Conservation (phyloP, 1,140 invertebrate species). For the Drepana arcuata region DNA sequence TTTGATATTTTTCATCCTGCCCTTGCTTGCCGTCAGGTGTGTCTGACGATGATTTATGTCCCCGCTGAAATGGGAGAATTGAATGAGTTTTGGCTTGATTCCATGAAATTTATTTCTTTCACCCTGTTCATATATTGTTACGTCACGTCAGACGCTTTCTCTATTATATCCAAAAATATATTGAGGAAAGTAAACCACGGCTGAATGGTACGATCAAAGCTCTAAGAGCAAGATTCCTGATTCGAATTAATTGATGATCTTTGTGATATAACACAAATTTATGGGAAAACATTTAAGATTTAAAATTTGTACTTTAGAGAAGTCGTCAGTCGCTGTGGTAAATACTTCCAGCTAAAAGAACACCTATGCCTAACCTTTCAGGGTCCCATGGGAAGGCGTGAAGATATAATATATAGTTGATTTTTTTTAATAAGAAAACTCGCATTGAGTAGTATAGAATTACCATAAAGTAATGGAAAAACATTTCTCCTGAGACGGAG, state of each 20-base stretch:
- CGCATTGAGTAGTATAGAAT: no score
- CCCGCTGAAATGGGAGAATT: conserved; percentile 35
- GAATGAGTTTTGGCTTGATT: conserved; percentile 25
- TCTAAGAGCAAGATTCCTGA: no score
- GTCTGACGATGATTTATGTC: conserved; percentile 47
- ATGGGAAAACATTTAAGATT: conserved; percentile 1
- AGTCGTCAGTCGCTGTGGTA: no score
- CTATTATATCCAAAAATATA: background rate
- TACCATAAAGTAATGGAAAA: no score
- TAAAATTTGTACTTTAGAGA: background rate
- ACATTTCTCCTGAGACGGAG: no score
- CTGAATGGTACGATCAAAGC: no score
- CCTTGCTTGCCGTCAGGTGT: conserved; percentile 34
- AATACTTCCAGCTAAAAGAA: no score
- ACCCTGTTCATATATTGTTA: conserved; percentile 13
- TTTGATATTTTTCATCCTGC: conserved; percentile 44
- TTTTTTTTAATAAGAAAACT: no score
- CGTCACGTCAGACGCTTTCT: conserved; percentile 9
- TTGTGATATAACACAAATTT: conserved; percentile 2
- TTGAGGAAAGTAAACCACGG: no score
- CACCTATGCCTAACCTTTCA: no score
- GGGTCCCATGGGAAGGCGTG: no score
- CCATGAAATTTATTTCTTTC: conserved; percentile 22
- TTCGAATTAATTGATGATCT: background rate
- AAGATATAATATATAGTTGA: no score